Evolutionary conservation across 2,888 invertebrate species (phyloP), one percentile per base, ranked within the genome.

Genomic region (Lasioglossum figueresi): DNA sequence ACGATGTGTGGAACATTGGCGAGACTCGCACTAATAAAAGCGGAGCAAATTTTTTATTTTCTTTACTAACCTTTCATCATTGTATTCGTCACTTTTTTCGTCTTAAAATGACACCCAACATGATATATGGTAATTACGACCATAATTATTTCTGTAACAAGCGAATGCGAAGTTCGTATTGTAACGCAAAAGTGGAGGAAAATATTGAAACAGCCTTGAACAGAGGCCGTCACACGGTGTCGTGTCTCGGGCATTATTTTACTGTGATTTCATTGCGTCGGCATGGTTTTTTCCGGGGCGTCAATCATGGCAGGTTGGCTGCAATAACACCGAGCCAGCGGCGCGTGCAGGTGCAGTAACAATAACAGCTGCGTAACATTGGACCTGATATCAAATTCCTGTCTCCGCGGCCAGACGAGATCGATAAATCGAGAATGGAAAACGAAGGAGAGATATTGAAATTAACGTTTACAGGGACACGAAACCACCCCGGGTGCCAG

Each of bases 351-450:
- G 59, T 76, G 75, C 85, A 79, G 80, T 84, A 89, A 89, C 87
- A 85, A 89, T 91, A 85, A 88, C 88, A 80, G 84, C 82, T 77
- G 83, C 86, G 87, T 84, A 87, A 82, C 83, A 85, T 86, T 88
- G 88, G 88, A 91, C 91, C 89, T 89, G 89, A 90, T 88, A 85
- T 88, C 79, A 86, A 88, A 89, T 88, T 87, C 75, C 86, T 84
- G 89, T 88, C 80, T 72, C 77, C 63, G 79, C 59, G 48, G 71
- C 77, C 82, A 83, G 75, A 79, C 83, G 80, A 45, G 74, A 73
- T 75, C 80, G 83, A 89, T 86, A 83, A 89, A 86, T 84, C 40
- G 82, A 34, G n/a, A 40, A 37, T 63, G 68, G 31, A 75, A 80
- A 87, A 83, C 79, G 66, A 71, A 23, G 74, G 73, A 43, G 76